These are phyloP conservation scores for Galago senegalensis DNA, from an alignment of 2,797 vertebrate species.

Conservation along the genomic window DNA sequence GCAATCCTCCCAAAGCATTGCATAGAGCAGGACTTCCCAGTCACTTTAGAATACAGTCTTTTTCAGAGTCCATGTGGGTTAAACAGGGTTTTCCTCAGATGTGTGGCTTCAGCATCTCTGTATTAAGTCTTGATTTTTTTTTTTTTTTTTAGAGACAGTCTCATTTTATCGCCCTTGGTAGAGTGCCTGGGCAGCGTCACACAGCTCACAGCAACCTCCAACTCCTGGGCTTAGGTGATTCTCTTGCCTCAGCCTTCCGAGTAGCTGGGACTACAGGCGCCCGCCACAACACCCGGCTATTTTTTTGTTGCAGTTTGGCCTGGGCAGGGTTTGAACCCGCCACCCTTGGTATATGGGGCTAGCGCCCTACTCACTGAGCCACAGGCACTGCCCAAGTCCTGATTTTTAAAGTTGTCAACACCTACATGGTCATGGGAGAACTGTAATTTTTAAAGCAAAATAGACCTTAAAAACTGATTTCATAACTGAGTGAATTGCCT, in stretches of 20 bases:
- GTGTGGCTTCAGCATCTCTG: neutral
- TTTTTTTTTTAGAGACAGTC: neutral
- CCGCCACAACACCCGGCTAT: too few species aligned
- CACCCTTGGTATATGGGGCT: too few species aligned
- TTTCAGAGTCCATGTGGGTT: neutral
- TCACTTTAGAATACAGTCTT: neutral
- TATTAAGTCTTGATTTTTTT: constrained; percentile 53
- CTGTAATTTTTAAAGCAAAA: neutral
- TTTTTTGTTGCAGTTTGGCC: too few species aligned
- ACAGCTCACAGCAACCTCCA: too few species aligned
- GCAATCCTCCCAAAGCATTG: neutral
- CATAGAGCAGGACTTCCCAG: neutral
- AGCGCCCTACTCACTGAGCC: too few species aligned
- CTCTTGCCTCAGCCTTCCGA: too few species aligned
- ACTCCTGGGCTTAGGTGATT: too few species aligned
- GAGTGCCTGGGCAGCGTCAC: too few species aligned
- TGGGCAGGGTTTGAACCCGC: too few species aligned
- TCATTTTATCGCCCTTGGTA: too few species aligned
- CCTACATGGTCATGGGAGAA: constrained; percentile 14
- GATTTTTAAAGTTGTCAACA: neutral
- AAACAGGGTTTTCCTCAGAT: neutral
- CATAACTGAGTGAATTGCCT: constrained; percentile 20
- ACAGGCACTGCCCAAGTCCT: too few species aligned
- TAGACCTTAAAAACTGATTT: constrained; percentile 43
- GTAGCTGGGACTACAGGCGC: too few species aligned